Evolutionary conservation across 1,140 invertebrate genomes (phyloP), one percentile per base, ranked within the genome.

Genomic region (Drosophila triauraria): DNA sequence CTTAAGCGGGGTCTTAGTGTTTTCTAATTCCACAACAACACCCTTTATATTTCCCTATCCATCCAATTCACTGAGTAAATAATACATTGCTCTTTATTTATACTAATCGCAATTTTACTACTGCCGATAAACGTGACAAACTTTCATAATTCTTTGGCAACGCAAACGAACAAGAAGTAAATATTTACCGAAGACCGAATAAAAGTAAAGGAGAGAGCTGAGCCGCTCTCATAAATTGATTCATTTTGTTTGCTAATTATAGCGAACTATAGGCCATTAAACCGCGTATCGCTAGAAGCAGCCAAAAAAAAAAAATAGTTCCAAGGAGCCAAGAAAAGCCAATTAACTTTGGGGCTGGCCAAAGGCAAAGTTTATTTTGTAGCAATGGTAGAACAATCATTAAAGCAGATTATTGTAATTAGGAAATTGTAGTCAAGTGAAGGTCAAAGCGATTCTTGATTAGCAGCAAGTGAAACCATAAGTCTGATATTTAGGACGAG

Each of bases 111-210:
- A 57, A 76, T 67, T 77, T 68, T 51, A 59, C 48, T 77, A 51
- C 61, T 40, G 44, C 17, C 53, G 65, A 82, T 87, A 83, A 87
- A 88, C 84, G 84, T 87, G 84, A 84, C 80, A 84, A 78, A 87
- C 80, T 87, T 87, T 80, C 80, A 87, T 87, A 87, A 88, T 83
- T 83, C 56, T 38, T 56, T 60, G 64, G n/a, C 35, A 56, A 71
- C 50, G 46, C 40, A 64, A 64, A 60, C 35, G 35, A 56, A 56
- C 53, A 60, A 69, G n/a, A 71, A 44, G 70, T 57, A 48, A 75
- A 64, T 62, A 75, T 68, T 77, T 77, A 57, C 54, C 42, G 43
- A 43, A 51, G 40, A 40, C 61, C 15, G 60, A 42, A 42, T 25
- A 54, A 59, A 59, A 77, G 47, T 47, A 42, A 57, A 40, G 51